These are phyloP conservation scores for Tetraneura akinire DNA, from an alignment of 1,140 invertebrate species.

Conservation along the genomic window DNA sequence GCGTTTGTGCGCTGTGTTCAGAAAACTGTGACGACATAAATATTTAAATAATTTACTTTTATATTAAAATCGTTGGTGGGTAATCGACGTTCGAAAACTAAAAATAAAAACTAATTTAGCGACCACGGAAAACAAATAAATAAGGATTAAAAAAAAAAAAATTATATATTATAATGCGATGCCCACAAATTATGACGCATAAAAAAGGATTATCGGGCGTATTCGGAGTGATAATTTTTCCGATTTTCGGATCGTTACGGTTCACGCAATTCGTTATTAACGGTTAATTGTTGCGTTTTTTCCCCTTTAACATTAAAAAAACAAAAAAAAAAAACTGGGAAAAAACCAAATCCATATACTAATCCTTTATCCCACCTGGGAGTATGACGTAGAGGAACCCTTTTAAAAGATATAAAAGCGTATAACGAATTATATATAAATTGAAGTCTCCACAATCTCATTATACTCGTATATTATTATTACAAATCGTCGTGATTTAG, in stretches of 20 bases:
- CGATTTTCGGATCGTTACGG: neutral
- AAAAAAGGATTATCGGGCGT: conserved; percentile 40
- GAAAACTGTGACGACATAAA: conserved; percentile 18
- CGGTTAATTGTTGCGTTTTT: neutral
- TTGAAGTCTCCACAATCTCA: too few species aligned
- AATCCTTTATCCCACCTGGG: conserved; percentile 1
- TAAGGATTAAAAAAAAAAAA: conserved; percentile 9
- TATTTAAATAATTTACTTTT: conserved; percentile 10
- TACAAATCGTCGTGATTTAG: too few species aligned
- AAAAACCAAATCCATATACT: too few species aligned
- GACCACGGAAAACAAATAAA: conserved; percentile 7
- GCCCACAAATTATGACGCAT: conserved; percentile 20
- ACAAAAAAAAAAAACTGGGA: neutral
- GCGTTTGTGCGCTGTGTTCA: neutral
- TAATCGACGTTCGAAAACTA: neutral
- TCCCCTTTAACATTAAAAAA: neutral
- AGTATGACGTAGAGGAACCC: neutral
- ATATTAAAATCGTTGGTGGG: neutral
- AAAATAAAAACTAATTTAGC: conserved; percentile 3
- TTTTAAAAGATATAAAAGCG: neutral
- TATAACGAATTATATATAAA: neutral
- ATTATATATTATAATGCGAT: neutral
- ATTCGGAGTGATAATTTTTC: conserved; percentile 21
- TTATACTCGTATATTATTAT: too few species aligned
- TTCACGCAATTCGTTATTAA: conserved; percentile 23